Percentiles rank a stretch among this genome's conserved stretches.
Evolutionary conservation across 1,140 invertebrate species (phyloP).

Genomic region (Rhyzopertha dominica): DNA sequence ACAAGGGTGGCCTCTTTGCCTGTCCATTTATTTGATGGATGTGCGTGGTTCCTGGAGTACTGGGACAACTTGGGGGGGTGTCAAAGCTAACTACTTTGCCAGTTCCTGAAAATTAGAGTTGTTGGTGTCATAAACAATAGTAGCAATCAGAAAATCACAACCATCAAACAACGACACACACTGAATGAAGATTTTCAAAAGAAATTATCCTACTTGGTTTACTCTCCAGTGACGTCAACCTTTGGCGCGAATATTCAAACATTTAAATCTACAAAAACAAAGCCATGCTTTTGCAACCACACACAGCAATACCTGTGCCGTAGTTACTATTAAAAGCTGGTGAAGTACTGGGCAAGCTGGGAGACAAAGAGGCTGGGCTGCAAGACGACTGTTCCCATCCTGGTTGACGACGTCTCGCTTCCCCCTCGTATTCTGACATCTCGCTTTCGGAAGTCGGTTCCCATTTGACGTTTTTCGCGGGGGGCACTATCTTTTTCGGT

Average conservation of each 20-base stretch:
- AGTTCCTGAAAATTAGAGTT: neutral
- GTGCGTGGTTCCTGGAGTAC: constrained; percentile 39
- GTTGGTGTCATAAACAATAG: neutral
- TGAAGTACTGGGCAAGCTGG: constrained; percentile 55
- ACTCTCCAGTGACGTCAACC: neutral
- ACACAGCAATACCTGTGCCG: constrained; percentile 33
- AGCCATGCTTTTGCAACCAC: constrained; percentile 15
- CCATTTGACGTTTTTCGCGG: constrained; percentile 56
- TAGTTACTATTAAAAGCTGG: constrained; percentile 46
- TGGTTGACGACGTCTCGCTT: constrained; percentile 45
- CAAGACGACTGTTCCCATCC: constrained; percentile 54
- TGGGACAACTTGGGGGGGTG: constrained; percentile 43
- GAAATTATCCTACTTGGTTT: neutral
- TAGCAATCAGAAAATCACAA: neutral
- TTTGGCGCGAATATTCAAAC: neutral
- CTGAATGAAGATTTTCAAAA: neutral
- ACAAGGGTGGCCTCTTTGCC: constrained; percentile 58
- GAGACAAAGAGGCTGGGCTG: constrained; percentile 55
- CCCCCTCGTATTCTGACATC: constrained; percentile 53
- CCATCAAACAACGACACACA: neutral
- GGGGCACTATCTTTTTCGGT: constrained; percentile 46
- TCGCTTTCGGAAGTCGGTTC: constrained; percentile 61
- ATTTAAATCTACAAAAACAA: neutral
- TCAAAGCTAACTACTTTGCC: constrained; percentile 24
- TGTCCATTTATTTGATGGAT: constrained; percentile 32